Evolutionary conservation across 23 tunicate species (phyloP).

Genomic region (Clavelina lepadiformis): DNA sequence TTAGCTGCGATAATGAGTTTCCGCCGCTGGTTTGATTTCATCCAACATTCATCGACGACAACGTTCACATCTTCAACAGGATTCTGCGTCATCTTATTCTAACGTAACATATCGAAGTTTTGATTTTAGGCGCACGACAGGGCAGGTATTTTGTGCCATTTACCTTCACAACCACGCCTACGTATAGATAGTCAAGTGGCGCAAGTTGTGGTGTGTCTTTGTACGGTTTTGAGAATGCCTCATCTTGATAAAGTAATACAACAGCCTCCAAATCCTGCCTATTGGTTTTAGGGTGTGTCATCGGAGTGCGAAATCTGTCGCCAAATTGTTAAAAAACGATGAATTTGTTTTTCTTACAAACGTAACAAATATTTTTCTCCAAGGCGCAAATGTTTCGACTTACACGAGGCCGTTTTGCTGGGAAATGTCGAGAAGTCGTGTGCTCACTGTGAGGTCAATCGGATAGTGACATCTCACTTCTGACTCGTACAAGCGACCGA

Average conservation of each 20-base stretch:
- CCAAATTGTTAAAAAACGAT: background rate
- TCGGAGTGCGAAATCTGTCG: conserved; percentile 22
- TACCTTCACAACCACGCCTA: conserved; percentile 30
- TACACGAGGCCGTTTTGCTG: background rate
- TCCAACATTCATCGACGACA: conserved; percentile 29
- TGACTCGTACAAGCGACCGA: background rate
- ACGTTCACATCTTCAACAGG: conserved; percentile 22
- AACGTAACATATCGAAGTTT: too few relatives aligned
- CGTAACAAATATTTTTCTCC: background rate
- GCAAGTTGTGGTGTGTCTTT: background rate
- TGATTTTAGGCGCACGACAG: too few relatives aligned
- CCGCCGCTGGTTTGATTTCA: conserved; percentile 6
- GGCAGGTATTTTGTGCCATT: background rate
- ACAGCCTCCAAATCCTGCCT: conserved; percentile 14
- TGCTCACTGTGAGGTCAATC: conserved; percentile 32
- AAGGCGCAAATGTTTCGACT: background rate
- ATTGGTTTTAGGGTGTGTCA: conserved; percentile 26
- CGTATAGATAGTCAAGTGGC: conserved; percentile 17
- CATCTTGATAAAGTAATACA: conserved; percentile 8
- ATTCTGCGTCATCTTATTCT: background rate
- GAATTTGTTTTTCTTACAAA: background rate
- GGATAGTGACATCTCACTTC: conserved; percentile 24
- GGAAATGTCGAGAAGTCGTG: background rate
- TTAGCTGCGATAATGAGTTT: conserved; percentile 1
- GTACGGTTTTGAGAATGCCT: conserved; percentile 13